A percentile compares a stretch with the other conserved stretches of the same genome.
Evolutionary conservation across 1,140 invertebrate species (phyloP).

Genomic region (Drosophila sucinea): DNA sequence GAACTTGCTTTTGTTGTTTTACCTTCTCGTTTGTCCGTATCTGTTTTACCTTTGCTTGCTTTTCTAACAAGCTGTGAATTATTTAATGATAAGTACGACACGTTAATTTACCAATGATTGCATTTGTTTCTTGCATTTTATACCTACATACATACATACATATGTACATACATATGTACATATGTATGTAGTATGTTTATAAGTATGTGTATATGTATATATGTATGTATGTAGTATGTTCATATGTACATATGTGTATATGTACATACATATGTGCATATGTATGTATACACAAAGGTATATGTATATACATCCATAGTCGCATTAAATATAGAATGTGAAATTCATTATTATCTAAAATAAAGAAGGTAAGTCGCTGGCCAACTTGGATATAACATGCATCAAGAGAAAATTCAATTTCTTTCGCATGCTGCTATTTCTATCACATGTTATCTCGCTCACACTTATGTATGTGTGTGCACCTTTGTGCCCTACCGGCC

Average conservation of each 20-base stretch:
- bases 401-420: too few species aligned
- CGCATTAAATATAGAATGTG: too few species aligned
- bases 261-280: neutral
- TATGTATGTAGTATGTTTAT: neutral
- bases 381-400: too few species aligned
- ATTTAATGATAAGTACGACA: constrained; percentile 44
- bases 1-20: constrained; percentile 4
- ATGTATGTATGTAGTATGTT: neutral
- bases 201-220: neutral
- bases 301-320: too few species aligned
- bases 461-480: too few species aligned
- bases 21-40: constrained; percentile 14
- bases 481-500: too few species aligned
- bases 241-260: neutral
- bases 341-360: too few species aligned
- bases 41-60: constrained; percentile 24
- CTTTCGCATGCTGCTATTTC: too few species aligned
- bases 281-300: neutral
- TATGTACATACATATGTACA: constrained; percentile 1
- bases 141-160: neutral
- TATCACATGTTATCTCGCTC: too few species aligned
- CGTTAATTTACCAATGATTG: constrained; percentile 24
- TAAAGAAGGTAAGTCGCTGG: too few species aligned
- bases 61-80: constrained; percentile 54
- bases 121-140: constrained; percentile 4